Evolutionary conservation across 2,888 invertebrate species (phyloP).

Genomic region (Trichopoda pennipes): DNA sequence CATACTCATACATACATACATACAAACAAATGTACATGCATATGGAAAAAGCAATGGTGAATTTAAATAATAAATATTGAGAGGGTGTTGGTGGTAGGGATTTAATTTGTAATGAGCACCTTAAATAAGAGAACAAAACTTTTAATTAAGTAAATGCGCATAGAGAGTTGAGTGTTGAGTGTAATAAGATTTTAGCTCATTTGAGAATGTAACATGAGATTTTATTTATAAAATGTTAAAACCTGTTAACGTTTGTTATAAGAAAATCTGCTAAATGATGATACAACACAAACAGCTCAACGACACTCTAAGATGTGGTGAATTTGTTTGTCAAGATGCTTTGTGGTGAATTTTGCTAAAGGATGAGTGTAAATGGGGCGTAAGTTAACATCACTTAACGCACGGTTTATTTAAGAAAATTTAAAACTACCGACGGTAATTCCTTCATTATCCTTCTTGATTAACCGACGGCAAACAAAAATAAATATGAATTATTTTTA

Average conservation of each 20-base stretch:
- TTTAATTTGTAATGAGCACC: background rate
- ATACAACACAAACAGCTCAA: background rate
- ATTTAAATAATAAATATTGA: background rate
- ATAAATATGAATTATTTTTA: too few relatives aligned
- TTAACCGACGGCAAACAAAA: conserved; percentile 22
- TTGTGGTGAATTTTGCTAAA: conserved; percentile 30
- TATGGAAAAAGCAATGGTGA: conserved; percentile 4
- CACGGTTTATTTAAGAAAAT: background rate
- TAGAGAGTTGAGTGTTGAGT: conserved; percentile 44
- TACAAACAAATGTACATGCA: too few relatives aligned
- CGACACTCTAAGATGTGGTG: conserved; percentile 69
- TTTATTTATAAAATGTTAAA: background rate
- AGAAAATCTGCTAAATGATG: conserved; percentile 20
- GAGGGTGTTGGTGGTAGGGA: conserved; percentile 37
- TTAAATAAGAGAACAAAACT: conserved; percentile 12
- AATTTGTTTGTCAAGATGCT: conserved; percentile 58
- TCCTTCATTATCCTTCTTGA: background rate
- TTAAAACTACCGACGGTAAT: conserved; percentile 65
- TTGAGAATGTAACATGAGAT: background rate
- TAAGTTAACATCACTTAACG: background rate
- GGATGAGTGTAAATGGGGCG: background rate
- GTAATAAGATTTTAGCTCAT: conserved; percentile 30
- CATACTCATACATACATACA: background rate
- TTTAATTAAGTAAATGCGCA: conserved; percentile 43
- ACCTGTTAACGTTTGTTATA: background rate